Evolutionary conservation across 1,140 invertebrate species (phyloP).

Genomic region (Forficula auricularia): DNA sequence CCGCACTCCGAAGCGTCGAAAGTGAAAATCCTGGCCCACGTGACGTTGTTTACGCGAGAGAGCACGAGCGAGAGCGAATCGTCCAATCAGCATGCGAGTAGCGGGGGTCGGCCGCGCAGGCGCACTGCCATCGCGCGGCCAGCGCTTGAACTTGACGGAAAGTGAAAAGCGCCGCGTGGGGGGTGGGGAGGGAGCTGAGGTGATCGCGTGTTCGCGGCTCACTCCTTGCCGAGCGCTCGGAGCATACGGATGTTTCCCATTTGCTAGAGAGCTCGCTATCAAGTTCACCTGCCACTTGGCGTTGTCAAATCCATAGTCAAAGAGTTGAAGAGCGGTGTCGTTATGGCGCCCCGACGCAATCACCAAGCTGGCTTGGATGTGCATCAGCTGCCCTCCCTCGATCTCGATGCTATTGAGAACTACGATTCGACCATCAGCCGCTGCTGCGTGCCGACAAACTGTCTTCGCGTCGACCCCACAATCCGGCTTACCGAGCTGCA

Average conservation of each 20-base stretch:
- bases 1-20: too few relatives aligned
- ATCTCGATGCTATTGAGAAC: slow-evolving; percentile 24
- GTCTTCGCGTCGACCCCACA: slow-evolving; percentile 38
- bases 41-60: slow-evolving; percentile 2
- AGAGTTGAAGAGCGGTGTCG: neutral
- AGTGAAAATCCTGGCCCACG: too few relatives aligned
- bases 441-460: slow-evolving; percentile 67
- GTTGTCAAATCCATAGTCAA: too few relatives aligned
- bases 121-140: neutral
- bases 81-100: slow-evolving; percentile 14
- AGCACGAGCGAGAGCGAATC: slow-evolving; percentile 15
- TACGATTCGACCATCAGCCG: slow-evolving; percentile 31
- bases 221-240: slow-evolving; percentile 3
- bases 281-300: too few relatives aligned
- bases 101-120: slow-evolving; percentile 15
- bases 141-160: slow-evolving; percentile 5
- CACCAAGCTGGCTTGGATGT: slow-evolving; percentile 19
- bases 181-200: slow-evolving; percentile 19
- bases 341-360: slow-evolving; percentile 18
- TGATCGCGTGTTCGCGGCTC: slow-evolving; percentile 14
- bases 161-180: slow-evolving; percentile 13
- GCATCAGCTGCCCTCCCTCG: slow-evolving; percentile 4
- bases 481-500: slow-evolving; percentile 56
- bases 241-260: neutral
- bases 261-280: too few relatives aligned